Evolutionary conservation across 2,797 vertebrate species (phyloP), one percentile per base, ranked within the genome.

Genomic region (Labeo calbasu): DNA sequence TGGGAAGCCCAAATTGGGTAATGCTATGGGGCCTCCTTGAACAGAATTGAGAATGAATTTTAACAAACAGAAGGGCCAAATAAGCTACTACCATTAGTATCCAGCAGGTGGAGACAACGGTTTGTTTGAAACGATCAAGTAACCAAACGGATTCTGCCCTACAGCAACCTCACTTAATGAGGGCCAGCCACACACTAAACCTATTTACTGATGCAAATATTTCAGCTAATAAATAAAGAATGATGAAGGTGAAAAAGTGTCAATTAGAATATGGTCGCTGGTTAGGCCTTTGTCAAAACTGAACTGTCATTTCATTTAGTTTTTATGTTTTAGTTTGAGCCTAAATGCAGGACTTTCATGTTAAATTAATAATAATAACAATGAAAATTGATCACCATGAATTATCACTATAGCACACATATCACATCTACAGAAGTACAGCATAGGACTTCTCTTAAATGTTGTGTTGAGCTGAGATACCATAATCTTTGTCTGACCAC

Each of bases 71-170:
- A 15, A 4, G 13, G 48, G 14, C 14, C 46, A 77, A 55, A 15
- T 50, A 17, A 48, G 88, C 72, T 90, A 65, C 36, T 61, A 78
- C 28, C n/a, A 19, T 13, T 17, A 51, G 4, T 46, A 13, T 51
- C 92, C 94, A 93, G 92, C 91, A 95, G 94, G 90, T 89, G 94
- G 94, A 84, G 87, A 78, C 93, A 94, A 84, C 79, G 88, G 80
- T 87, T 88, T 88, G 57, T 85, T 81, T 71, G 77, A 84, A 84
- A 81, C 1, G 17, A 73, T 36, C 13, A 79, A 69, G n/a, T 11
- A 19, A 46, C 15, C 21, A 70, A n/a, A 5, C 43, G 5, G 13
- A 51, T 40, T 36, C 61, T 51, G 77, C 70, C 17, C 50, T 40
- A 36, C 6, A 43, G 21, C 15, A 23, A 43, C 8, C 43, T 12